Conservation (phyloP, 2,797 vertebrate genomes). For the Mormyrus hasselquistii region DNA sequence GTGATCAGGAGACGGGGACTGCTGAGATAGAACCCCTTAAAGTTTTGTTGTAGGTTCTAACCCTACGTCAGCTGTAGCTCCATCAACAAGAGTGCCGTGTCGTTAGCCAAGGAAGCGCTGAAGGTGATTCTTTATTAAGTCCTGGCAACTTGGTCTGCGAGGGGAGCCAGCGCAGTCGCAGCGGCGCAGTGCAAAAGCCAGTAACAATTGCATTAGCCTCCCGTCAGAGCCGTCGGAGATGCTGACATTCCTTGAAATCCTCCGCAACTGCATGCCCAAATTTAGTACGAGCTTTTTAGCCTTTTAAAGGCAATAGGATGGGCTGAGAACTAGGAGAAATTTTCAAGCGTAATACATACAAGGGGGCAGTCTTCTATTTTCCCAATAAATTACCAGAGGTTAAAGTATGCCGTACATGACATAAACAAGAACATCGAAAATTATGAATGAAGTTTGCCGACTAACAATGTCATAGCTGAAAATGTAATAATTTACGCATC, state of each 20-base stretch:
- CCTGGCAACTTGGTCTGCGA: constrained; percentile 18
- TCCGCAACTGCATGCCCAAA: constrained; percentile 92
- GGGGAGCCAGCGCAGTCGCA: constrained; percentile 5
- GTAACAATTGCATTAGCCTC: constrained; percentile 60
- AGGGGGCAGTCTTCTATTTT: background rate
- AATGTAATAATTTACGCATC: constrained; percentile 7
- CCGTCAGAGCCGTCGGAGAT: constrained; percentile 73
- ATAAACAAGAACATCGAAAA: background rate
- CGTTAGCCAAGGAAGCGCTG: constrained; percentile 42
- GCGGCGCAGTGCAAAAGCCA: constrained; percentile 48
- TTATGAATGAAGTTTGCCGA: constrained; percentile 5
- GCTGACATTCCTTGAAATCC: constrained; percentile 96
- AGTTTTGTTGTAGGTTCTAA: background rate
- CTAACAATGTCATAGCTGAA: constrained; percentile 47
- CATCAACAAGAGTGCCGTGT: constrained; percentile 16
- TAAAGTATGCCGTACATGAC: background rate
- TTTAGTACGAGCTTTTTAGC: constrained; percentile 87
- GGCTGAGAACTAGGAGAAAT: constrained; percentile 41
- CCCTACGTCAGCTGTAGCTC: background rate
- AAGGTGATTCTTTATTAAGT: constrained; percentile 41
- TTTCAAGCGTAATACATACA: constrained; percentile 7
- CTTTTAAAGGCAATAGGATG: constrained; percentile 96
- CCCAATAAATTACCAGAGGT: background rate
- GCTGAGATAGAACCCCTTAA: background rate
- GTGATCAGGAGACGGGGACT: background rate